Base-by-base conservation (phyloP, 1,140 invertebrate species). In the Drosophila insularis region DNA sequence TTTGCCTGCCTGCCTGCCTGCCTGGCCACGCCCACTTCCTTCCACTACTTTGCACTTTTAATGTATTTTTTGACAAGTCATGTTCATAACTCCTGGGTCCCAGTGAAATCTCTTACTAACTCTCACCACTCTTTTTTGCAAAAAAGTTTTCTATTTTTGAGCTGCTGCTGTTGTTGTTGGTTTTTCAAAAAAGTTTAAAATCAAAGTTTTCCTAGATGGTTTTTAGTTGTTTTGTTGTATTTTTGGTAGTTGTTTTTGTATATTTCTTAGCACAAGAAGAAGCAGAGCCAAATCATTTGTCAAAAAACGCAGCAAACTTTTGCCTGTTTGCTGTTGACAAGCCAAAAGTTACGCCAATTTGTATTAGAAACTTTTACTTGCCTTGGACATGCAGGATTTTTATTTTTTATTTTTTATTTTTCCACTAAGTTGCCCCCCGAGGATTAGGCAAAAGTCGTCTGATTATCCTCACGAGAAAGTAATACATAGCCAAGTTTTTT, bases 61-160 rank as follows among this genome's bases (percentile, higher is more conserved):
- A 89, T 87, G 84, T 87, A 72, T 84, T 89, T 85, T 80, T 80
- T 84, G 85, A 89, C 84, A 89, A 89, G 85, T 89, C 84, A 89
- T 89, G 84, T 89, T 89, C 84, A 89, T 89, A 89, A 89, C 84
- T 89, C 85, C 85, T 89, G 84, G 84, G 74, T 89, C 80, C 84
- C 80, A 10, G 14, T 78, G 73, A 84, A 85, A 89, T 80, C 80
- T 73, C 62, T 69, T 31, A 56, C 50, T 66, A 39, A 59, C 60
- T 58, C 53, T 68, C 19, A 58, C 17, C 17, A 50, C 14, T 46
- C 8, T 50, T 50, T 50, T 11, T 1, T 0, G 5, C n/a, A n/a
- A n/a, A 17, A 71, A 78, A 79, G 65, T 77, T 79, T 73, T 4
- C 14, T 19, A 21, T 50, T 50, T 50, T 50, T 50, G 17, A 21